Conservation (phyloP, 2,797 vertebrate genomes). For the Siniperca undulata region DNA sequence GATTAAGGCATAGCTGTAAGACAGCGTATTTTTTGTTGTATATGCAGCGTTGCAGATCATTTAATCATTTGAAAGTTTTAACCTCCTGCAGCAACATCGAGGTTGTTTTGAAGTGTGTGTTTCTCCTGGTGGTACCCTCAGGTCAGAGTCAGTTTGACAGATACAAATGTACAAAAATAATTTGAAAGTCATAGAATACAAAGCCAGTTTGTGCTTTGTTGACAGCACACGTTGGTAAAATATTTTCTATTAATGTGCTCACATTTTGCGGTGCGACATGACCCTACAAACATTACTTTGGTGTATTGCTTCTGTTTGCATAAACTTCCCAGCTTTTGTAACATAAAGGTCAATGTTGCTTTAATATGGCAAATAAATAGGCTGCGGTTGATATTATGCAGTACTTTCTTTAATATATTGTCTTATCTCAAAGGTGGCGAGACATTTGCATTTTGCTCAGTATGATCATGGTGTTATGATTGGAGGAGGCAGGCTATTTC, state of each 20-base stretch:
- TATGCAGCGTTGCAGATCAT: conserved; percentile 1
- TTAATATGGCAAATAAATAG: conserved; percentile 56
- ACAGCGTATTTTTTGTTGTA: neutral
- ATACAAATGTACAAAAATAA: conserved; percentile 10
- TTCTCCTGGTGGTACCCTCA: conserved; percentile 20
- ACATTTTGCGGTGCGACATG: conserved; percentile 17
- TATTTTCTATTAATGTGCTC: conserved; percentile 31
- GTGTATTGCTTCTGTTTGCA: conserved; percentile 56
- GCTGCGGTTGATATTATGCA: conserved; percentile 26
- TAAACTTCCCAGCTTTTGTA: conserved; percentile 52
- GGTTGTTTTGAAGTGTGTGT: conserved; percentile 37
- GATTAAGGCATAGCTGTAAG: neutral
- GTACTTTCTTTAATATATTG: conserved; percentile 39
- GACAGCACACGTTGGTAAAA: conserved; percentile 18
- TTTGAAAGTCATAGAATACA: conserved; percentile 37
- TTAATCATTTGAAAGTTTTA: conserved; percentile 11
- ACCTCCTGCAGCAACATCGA: conserved; percentile 1
- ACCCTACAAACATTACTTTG: conserved; percentile 40
- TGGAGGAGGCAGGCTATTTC: conserved; percentile 54
- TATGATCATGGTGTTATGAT: conserved; percentile 16
- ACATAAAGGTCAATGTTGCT: conserved; percentile 57
- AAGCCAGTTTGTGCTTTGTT: conserved; percentile 30
- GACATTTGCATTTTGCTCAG: conserved; percentile 46
- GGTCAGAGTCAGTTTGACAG: conserved; percentile 36
- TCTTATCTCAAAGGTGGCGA: conserved; percentile 38